phyloP scores from a whole-genome alignment of 2,888 invertebrate species.

The Melanargia galathea region DNA sequence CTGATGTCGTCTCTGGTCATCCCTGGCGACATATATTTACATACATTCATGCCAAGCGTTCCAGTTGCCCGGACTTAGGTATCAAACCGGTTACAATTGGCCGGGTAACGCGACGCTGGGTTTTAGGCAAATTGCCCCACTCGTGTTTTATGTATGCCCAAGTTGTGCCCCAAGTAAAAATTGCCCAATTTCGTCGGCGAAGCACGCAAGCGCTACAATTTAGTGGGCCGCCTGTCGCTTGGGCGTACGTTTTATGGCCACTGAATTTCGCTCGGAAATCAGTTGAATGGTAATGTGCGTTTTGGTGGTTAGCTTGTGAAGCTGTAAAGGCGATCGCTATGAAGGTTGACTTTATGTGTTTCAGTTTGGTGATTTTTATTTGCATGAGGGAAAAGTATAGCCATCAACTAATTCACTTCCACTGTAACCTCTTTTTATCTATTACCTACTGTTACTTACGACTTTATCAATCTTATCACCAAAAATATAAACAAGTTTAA shows the following conservation, averaged over 20 bases:
- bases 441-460: too few species aligned
- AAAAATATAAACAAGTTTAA: too few species aligned
- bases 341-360: neutral
- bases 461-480: too few species aligned
- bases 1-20: too few species aligned
- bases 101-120: slow-evolving; percentile 50
- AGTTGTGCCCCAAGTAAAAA: slow-evolving; percentile 58
- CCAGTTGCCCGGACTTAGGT: slow-evolving; percentile 29
- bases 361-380: neutral
- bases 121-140: slow-evolving; percentile 75
- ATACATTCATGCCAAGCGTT: slow-evolving; percentile 1
- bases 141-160: slow-evolving; percentile 73
- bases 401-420: too few species aligned
- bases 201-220: slow-evolving; percentile 54
- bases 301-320: slow-evolving; percentile 22
- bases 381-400: neutral
- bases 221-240: slow-evolving; percentile 47
- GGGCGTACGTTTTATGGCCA: slow-evolving; percentile 51
- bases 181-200: slow-evolving; percentile 60
- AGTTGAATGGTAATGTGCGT: slow-evolving; percentile 44
- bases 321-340: slow-evolving; percentile 11
- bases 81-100: slow-evolving; percentile 38
- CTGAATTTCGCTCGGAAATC: slow-evolving; percentile 50
- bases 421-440: too few species aligned
- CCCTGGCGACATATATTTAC: too few species aligned